These are phyloP conservation scores for Hozukius guyotensis DNA, from an alignment of 2,797 vertebrate genomes.

Conservation along the genomic window DNA sequence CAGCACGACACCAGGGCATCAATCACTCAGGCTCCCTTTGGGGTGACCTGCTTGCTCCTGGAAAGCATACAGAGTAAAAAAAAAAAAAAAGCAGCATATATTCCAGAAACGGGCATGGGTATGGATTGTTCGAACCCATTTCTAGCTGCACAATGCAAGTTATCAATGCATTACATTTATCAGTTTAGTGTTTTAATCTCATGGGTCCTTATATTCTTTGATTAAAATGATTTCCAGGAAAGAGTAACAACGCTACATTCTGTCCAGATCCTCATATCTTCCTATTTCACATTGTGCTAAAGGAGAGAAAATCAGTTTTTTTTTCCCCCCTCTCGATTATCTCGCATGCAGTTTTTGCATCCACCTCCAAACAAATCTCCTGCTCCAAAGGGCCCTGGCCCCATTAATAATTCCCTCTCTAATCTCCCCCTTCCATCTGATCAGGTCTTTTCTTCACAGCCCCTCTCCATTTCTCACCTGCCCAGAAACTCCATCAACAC, in stretches of 20 bases:
- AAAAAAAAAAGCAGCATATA: constrained; percentile 16
- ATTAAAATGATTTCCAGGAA: constrained; percentile 45
- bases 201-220: constrained; percentile 26
- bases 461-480: constrained; percentile 81
- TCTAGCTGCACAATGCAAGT: constrained; percentile 23
- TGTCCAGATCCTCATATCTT: constrained; percentile 50
- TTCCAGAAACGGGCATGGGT: constrained; percentile 18
- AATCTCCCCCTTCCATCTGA: constrained; percentile 79
- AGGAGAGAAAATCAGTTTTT: constrained; percentile 49
- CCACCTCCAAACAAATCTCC: constrained; percentile 77
- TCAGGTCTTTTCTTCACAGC: constrained; percentile 76
- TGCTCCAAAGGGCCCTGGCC: constrained; percentile 67
- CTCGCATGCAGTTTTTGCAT: constrained; percentile 66
- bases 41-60: constrained; percentile 68
- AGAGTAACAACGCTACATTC: constrained; percentile 33
- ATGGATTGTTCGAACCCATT: constrained; percentile 24
- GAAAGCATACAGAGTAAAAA: constrained; percentile 49
- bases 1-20: constrained; percentile 74
- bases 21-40: constrained; percentile 76
- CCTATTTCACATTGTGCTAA: constrained; percentile 58
- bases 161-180: constrained; percentile 41
- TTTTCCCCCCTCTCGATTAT: constrained; percentile 46
- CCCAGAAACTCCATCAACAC: constrained; percentile 81
- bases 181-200: constrained; percentile 50
- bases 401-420: constrained; percentile 78